A percentile compares a stretch with the other conserved stretches of the same genome.
phyloP scores from a whole-genome alignment of 2,888 invertebrate genomes.

The Zonitis immaculata region DNA sequence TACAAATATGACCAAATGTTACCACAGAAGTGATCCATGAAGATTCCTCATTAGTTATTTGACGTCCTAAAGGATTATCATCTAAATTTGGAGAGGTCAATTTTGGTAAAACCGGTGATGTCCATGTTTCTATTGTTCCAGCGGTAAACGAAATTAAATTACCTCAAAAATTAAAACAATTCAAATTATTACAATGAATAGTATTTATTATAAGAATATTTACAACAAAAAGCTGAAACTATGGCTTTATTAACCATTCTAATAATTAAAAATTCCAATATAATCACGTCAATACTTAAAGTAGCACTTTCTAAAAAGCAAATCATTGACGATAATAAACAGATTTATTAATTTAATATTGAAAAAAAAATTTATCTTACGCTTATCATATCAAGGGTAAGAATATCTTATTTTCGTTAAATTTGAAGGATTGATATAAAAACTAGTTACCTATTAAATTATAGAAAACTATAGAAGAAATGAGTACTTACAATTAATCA shows the following conservation, averaged over 20 bases:
- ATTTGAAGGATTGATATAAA: too few species aligned
- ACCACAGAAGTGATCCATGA: conserved; percentile 15
- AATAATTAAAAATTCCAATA: too few species aligned
- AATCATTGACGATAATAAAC: too few species aligned
- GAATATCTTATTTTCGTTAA: too few species aligned
- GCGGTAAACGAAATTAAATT: conserved; percentile 7
- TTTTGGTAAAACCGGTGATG: conserved; percentile 16
- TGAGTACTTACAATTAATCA: too few species aligned
- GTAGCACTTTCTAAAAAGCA: too few species aligned
- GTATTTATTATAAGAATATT: neutral
- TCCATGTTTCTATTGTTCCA: conserved; percentile 13
- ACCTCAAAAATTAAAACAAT: conserved; percentile 10
- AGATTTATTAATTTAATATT: too few species aligned
- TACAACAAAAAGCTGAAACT: neutral
- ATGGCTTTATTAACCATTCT: neutral
- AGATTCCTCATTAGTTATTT: conserved; percentile 10
- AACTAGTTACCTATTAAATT: too few species aligned
- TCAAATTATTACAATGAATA: neutral
- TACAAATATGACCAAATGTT: conserved; percentile 4
- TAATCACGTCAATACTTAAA: too few species aligned
- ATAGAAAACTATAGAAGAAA: too few species aligned
- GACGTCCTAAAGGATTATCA: conserved; percentile 9
- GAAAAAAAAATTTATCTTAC: too few species aligned
- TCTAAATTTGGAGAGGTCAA: conserved; percentile 6
- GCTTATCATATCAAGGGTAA: too few species aligned